These are phyloP conservation scores for Calliphora vomitoria DNA, from an alignment of 2,888 invertebrate species.

Conservation along the genomic window DNA sequence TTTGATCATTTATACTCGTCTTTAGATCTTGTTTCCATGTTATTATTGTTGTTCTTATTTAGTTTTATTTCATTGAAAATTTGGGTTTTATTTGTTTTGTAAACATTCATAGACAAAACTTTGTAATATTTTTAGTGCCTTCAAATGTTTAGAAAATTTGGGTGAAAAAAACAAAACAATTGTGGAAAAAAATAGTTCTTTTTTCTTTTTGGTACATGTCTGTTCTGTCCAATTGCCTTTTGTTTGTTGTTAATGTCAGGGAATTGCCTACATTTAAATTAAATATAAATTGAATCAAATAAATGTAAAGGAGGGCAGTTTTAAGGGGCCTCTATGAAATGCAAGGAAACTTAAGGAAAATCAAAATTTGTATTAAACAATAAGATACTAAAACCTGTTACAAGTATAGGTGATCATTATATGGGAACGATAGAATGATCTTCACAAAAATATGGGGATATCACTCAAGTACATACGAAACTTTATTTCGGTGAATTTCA, in stretches of 20 bases:
- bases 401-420: no score
- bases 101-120: constrained; percentile 38
- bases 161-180: constrained; percentile 9
- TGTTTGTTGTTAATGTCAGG: constrained; percentile 8
- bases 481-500: no score
- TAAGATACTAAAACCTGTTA: no score
- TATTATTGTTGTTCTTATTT: constrained; percentile 41
- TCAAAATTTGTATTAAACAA: no score
- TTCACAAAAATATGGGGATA: no score
- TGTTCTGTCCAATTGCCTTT: constrained; percentile 19
- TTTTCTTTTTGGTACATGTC: not conserved
- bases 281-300: constrained; percentile 9
- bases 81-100: constrained; percentile 57
- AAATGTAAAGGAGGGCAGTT: not conserved
- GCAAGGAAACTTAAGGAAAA: not conserved
- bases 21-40: constrained; percentile 22
- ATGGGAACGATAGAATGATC: no score
- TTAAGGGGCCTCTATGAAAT: not conserved
- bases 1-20: constrained; percentile 49
- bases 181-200: not conserved
- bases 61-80: constrained; percentile 56
- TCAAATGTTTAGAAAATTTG: constrained; percentile 50
- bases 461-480: no score
- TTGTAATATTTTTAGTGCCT: constrained; percentile 29
- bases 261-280: constrained; percentile 27